phyloP scores from a whole-genome alignment of 2,113 vertebrate species.

The Atractosteus spatula region DNA sequence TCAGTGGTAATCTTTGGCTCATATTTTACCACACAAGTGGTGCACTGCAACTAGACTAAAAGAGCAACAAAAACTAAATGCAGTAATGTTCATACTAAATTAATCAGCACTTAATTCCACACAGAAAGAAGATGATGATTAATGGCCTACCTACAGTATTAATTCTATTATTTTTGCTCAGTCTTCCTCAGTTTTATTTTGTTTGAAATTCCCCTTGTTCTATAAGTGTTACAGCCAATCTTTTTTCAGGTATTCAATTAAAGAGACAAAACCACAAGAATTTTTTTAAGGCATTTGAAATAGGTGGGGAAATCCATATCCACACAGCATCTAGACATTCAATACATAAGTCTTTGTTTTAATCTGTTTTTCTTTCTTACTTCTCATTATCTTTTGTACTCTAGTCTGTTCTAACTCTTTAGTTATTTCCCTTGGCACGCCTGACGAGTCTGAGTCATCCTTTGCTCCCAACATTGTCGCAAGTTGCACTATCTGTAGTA shows the following conservation, averaged over 20 bases:
- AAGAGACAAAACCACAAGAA: not conserved
- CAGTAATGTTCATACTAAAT: too few species aligned
- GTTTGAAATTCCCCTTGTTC: not conserved
- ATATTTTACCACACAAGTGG: too few species aligned
- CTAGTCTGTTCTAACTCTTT: slow-evolving; percentile 6
- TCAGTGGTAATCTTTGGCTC: too few species aligned
- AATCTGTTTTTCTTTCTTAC: not conserved
- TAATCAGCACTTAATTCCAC: too few species aligned
- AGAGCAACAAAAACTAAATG: too few species aligned
- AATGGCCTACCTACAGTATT: too few species aligned
- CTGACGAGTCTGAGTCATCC: not conserved
- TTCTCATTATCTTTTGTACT: slow-evolving; percentile 22
- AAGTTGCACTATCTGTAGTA: not conserved
- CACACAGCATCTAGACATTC: not conserved
- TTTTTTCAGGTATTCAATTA: not conserved
- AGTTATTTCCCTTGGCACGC: not conserved
- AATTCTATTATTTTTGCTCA: too few species aligned
- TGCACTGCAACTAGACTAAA: too few species aligned
- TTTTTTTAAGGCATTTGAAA: slow-evolving; percentile 17
- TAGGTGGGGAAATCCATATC: slow-evolving; percentile 22
- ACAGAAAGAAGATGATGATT: too few species aligned
- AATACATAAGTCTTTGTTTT: too few species aligned
- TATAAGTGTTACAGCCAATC: not conserved
- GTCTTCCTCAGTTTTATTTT: not conserved
- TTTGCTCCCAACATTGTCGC: not conserved